Evolutionary conservation across 2,888 invertebrate genomes (phyloP).

Genomic region (Empis stercorea): DNA sequence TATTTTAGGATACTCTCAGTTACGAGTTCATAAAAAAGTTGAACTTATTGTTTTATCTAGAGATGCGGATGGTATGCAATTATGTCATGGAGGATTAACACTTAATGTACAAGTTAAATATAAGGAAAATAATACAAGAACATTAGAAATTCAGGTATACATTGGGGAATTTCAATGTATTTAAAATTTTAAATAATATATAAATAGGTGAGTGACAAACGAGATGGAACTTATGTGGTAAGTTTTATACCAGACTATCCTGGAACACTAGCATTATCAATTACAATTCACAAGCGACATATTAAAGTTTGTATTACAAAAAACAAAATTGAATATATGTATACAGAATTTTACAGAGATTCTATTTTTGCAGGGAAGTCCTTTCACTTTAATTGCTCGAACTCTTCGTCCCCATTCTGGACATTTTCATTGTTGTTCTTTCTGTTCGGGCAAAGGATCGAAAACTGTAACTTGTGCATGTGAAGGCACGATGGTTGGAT

Average conservation of each 20-base stretch:
- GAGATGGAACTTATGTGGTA: constrained; percentile 52
- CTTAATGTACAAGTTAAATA: constrained; percentile 44
- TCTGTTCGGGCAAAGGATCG: constrained; percentile 66
- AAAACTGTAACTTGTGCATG: constrained; percentile 58
- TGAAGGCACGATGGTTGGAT: constrained; percentile 61
- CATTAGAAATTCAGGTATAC: constrained; percentile 38
- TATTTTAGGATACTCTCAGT: constrained; percentile 26
- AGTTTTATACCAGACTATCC: constrained; percentile 49
- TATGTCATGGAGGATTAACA: constrained; percentile 54
- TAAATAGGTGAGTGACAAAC: constrained; percentile 43
- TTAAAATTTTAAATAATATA: constrained; percentile 21
- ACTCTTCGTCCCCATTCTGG: constrained; percentile 53
- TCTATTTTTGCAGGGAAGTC: constrained; percentile 46
- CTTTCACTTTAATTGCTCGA: constrained; percentile 51
- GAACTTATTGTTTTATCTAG: constrained; percentile 47
- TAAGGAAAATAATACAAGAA: constrained; percentile 39
- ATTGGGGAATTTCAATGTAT: background rate
- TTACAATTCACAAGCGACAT: constrained; percentile 49
- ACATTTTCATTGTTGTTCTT: constrained; percentile 66
- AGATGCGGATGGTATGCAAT: constrained; percentile 47
- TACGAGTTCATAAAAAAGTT: constrained; percentile 49
- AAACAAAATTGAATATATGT: too few species aligned
- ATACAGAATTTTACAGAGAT: too few species aligned
- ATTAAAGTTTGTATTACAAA: too few species aligned
- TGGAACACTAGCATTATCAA: constrained; percentile 47